Evolutionary conservation across 2,113 vertebrate genomes (phyloP), one percentile per base, ranked within the genome.

Genomic region (Megalops atlanticus): DNA sequence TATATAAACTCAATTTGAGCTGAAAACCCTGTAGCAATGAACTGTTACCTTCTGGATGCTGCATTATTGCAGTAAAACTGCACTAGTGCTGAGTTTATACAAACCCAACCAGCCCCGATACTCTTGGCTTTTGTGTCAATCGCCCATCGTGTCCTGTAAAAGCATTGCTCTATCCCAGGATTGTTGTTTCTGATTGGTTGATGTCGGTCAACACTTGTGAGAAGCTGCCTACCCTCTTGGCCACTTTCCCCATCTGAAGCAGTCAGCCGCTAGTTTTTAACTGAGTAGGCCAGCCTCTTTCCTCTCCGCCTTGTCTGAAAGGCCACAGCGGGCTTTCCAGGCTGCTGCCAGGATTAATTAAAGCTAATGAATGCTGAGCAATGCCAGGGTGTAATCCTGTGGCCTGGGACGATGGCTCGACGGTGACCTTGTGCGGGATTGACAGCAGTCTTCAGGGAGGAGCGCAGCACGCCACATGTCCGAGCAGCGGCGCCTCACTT

Each of bases 371-470:
- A 52, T 24, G 10, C 68, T 84, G 80, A 91, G 69, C 64, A 69
- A 85, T 87, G 54, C 77, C 77, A 82, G 78, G 58, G 70, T 86
- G 84, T 92, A 91, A 92, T 93, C 92, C 88, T 77, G 52, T 76
- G 82, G 83, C 78, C 54, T 79, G 86, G 78, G 35, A 87, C 81
- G 85, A 41, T 82, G 87, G 58, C 80, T 88, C 84, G 41, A 83
- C 85, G 77, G 76, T 92, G 90, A 92, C 92, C 92, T 92, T 92
- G 91, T 86, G 74, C 81, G 87, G 86, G 91, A 91, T 89, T 91
- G 78, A 85, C 80, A 80, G 70, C 24, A 58, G 76, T 2, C n/a
- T 31, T 31, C 80, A 31, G 71, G 85, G 18, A 40, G 45, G 70
- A 31, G 31, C 40, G 41, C 33, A 15, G 35, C 52, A n/a, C 52